phyloP scores from a whole-genome alignment of 2,888 invertebrate species.

The Oscheius myriophilus region DNA sequence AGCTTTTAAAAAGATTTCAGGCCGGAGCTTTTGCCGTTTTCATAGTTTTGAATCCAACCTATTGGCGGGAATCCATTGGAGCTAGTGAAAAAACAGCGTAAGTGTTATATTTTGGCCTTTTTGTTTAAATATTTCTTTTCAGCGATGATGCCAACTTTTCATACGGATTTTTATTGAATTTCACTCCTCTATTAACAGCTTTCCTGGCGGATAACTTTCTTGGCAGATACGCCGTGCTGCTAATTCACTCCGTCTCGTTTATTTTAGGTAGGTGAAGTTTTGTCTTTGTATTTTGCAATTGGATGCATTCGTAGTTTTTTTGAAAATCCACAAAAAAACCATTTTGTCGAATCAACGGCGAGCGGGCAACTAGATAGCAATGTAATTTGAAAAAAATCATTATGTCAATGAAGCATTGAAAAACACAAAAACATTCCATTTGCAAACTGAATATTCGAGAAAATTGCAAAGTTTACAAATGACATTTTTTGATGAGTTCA shows the following conservation, averaged over 20 bases:
- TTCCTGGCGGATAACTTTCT: constrained; percentile 7
- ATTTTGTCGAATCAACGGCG: no score
- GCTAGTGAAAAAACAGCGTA: constrained; percentile 5
- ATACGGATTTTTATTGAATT: constrained; percentile 9
- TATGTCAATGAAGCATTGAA: no score
- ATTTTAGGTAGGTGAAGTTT: background rate
- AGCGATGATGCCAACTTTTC: constrained; percentile 12
- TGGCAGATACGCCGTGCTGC: background rate
- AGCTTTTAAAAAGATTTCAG: no score
- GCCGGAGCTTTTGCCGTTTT: constrained; percentile 11
- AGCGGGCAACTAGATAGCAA: no score
- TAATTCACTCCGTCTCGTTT: constrained; percentile 3
- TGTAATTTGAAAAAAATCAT: no score
- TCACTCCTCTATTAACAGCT: constrained; percentile 8
- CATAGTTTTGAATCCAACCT: constrained; percentile 10
- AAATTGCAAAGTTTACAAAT: no score
- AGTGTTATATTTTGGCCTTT: background rate
- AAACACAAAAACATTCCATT: no score
- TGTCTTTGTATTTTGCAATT: background rate
- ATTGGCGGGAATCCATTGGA: constrained; percentile 6
- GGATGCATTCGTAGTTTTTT: no score
- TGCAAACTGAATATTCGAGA: no score
- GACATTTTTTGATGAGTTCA: no score
- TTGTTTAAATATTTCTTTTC: background rate
- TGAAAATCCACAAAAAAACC: no score